Conservation (phyloP, 2,113 vertebrate species). For the Gymnorhina tibicen region DNA sequence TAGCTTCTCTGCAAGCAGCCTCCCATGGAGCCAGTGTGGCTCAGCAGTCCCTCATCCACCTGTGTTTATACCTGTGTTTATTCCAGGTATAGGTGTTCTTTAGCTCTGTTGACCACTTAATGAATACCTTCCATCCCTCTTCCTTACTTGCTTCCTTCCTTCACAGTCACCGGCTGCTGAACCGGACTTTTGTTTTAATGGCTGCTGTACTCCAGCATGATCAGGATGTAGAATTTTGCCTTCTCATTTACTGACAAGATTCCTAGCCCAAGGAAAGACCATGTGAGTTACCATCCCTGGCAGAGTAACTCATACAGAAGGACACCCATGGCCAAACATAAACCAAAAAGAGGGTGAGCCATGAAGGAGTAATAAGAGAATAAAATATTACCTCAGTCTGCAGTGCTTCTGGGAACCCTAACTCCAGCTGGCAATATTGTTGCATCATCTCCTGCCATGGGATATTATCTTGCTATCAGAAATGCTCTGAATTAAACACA, state of each 20-base stretch:
- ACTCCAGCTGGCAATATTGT: constrained; percentile 1
- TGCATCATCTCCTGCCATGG: constrained; percentile 20
- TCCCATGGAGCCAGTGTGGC: neutral
- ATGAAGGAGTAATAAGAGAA: neutral
- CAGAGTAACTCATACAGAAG: neutral
- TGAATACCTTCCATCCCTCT: neutral
- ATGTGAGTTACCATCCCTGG: neutral
- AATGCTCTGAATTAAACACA: constrained; percentile 17
- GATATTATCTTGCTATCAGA: constrained; percentile 17
- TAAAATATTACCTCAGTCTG: constrained; percentile 3
- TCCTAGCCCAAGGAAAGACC: neutral
- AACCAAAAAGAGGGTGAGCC: neutral
- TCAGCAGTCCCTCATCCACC: neutral
- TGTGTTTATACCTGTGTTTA: neutral
- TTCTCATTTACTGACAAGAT: neutral
- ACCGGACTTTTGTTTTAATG: neutral
- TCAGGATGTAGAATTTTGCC: neutral
- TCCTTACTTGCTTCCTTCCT: neutral
- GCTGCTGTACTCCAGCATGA: neutral
- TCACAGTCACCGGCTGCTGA: neutral
- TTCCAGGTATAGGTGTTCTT: neutral
- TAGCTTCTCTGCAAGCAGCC: neutral
- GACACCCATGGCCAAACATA: neutral
- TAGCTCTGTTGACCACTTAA: neutral
- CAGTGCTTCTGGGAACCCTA: neutral